These are phyloP conservation scores for Champsocephalus gunnari DNA, from an alignment of 2,797 vertebrate genomes.

Conservation along the genomic window DNA sequence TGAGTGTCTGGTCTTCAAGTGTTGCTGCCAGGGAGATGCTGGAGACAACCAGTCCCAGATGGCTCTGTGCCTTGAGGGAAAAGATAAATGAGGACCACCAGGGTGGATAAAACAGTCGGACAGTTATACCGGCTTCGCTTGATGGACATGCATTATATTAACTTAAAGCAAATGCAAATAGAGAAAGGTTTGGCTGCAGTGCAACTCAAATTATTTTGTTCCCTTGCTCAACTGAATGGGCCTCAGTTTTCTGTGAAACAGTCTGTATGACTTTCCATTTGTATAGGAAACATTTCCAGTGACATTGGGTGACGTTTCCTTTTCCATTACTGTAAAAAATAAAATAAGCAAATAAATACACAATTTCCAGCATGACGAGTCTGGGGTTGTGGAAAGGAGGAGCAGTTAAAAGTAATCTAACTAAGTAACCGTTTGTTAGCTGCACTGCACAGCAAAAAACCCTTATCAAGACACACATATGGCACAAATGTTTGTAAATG, in stretches of 20 bases:
- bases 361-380: conserved; percentile 64
- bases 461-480: conserved; percentile 18
- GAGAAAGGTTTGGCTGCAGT: conserved; percentile 8
- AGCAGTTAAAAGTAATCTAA: conserved; percentile 23
- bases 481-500: conserved; percentile 19
- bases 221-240: conserved; percentile 4
- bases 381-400: conserved; percentile 72
- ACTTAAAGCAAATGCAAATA: conserved; percentile 27
- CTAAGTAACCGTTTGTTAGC: conserved; percentile 20
- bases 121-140: conserved; percentile 28
- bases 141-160: conserved; percentile 39
- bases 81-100: conserved; percentile 75
- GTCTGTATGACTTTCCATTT: conserved; percentile 23
- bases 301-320: conserved; percentile 55
- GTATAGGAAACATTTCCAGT: conserved; percentile 46
- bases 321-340: conserved; percentile 72
- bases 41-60: conserved; percentile 77
- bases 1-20: conserved; percentile 69
- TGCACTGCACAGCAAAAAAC: conserved; percentile 23
- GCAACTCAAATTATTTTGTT: conserved; percentile 9
- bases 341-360: conserved; percentile 79
- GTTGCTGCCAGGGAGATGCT: conserved; percentile 68
- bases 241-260: conserved; percentile 14
- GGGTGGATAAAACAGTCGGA: conserved; percentile 64
- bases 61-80: conserved; percentile 70